A percentile compares a stretch with the other conserved stretches of the same genome.
These are phyloP conservation scores for Cecropterus lyciades DNA, from an alignment of 1,140 invertebrate species.

Conservation along the genomic window DNA sequence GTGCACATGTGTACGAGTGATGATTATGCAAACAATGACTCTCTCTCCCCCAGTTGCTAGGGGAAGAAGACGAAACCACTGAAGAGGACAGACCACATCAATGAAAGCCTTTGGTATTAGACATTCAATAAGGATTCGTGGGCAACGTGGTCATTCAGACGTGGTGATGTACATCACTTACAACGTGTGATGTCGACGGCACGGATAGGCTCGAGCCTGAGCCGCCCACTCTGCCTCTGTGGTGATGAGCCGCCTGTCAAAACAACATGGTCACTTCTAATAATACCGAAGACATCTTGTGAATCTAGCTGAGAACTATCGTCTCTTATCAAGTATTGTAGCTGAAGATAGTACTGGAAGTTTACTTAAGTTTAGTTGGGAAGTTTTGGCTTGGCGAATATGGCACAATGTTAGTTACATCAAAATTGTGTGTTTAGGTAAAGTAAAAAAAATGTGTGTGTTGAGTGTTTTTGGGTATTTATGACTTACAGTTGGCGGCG, in stretches of 20 bases:
- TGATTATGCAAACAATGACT: constrained; percentile 68
- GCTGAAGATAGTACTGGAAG: not conserved
- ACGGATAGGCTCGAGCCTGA: constrained; percentile 91
- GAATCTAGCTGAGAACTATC: no score
- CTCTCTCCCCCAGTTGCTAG: constrained; percentile 69
- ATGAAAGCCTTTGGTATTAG: constrained; percentile 68
- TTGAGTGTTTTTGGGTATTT: constrained; percentile 24
- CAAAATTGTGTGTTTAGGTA: not conserved
- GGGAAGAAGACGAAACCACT: constrained; percentile 69
- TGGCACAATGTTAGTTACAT: constrained; percentile 8
- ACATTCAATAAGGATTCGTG: constrained; percentile 67
- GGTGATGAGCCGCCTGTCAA: constrained; percentile 78
- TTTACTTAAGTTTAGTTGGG: constrained; percentile 12
- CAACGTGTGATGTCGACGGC: constrained; percentile 87
- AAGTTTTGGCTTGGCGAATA: constrained; percentile 28
- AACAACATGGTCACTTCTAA: constrained; percentile 69
- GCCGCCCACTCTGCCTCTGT: constrained; percentile 82
- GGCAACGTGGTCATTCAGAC: constrained; percentile 57
- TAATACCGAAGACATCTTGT: constrained; percentile 17
- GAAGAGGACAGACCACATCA: constrained; percentile 71
- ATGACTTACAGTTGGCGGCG: constrained; percentile 92
- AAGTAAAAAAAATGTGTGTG: no score
- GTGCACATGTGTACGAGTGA: constrained; percentile 70
- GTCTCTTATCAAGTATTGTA: no score
- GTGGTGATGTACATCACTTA: constrained; percentile 80